These are phyloP conservation scores for Cyphomyrmex costatus DNA, from an alignment of 1,140 invertebrate genomes.

Conservation along the genomic window DNA sequence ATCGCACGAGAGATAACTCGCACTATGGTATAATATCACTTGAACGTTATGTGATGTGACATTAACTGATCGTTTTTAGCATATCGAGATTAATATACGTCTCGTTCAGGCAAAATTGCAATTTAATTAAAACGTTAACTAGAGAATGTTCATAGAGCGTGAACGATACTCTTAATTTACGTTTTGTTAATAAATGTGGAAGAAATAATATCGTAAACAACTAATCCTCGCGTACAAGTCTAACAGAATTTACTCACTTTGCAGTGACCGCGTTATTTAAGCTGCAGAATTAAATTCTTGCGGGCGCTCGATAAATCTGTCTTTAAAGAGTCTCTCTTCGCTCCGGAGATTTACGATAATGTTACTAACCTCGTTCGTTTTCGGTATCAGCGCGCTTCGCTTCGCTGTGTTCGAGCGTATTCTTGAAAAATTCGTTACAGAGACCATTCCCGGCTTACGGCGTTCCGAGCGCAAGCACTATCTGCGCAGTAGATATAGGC, in stretches of 20 bases:
- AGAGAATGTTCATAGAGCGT: neutral
- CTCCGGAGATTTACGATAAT: constrained; percentile 67
- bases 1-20: constrained; percentile 12
- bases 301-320: constrained; percentile 55
- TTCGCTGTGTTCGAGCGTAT: constrained; percentile 36
- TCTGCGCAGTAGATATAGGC: constrained; percentile 70
- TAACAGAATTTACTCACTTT: constrained; percentile 23
- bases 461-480: constrained; percentile 44
- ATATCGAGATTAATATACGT: neutral
- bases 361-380: constrained; percentile 66
- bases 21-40: neutral
- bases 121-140: constrained; percentile 45
- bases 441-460: constrained; percentile 30
- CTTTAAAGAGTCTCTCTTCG: constrained; percentile 56
- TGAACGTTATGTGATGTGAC: neutral
- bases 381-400: constrained; percentile 57
- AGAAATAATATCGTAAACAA: neutral
- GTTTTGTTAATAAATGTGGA: neutral
- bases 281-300: constrained; percentile 45
- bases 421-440: constrained; percentile 72
- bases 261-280: constrained; percentile 40
- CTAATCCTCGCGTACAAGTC: neutral
- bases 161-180: neutral
- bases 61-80: neutral
- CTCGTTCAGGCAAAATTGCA: constrained; percentile 10